A percentile compares a stretch with the other conserved stretches of the same genome.
These are phyloP conservation scores for Limulus polyphemus DNA, from an alignment of 2,888 invertebrate species.

Conservation along the genomic window DNA sequence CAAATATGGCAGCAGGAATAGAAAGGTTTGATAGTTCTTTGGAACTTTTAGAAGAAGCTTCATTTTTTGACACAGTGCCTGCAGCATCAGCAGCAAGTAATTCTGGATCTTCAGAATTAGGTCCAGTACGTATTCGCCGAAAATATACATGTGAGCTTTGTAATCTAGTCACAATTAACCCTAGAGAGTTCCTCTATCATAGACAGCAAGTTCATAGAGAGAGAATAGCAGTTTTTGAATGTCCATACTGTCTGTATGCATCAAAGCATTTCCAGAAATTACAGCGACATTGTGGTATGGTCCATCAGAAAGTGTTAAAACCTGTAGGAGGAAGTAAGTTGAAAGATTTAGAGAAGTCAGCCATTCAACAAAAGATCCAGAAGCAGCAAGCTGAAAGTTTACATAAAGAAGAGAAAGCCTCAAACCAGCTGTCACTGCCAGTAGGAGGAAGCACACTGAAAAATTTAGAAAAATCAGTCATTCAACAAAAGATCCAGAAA, in stretches of 20 bases:
- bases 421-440: constrained; percentile 30
- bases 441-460: no score
- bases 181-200: constrained; percentile 66
- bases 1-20: neutral
- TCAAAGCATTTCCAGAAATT: constrained; percentile 77
- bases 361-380: no score
- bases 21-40: no score
- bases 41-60: no score
- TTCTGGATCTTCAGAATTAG: neutral
- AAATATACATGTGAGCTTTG: constrained; percentile 67
- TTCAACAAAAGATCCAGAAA: no score
- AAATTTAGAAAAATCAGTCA: no score
- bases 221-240: constrained; percentile 64
- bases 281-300: constrained; percentile 67
- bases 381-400: constrained; percentile 31
- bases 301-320: constrained; percentile 34
- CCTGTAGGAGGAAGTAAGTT: neutral
- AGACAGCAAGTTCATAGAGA: constrained; percentile 66
- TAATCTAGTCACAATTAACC: constrained; percentile 68
- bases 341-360: no score
- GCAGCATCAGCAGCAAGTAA: neutral
- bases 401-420: constrained; percentile 33
- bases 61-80: neutral
- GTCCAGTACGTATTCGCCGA: constrained; percentile 36
- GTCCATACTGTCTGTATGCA: constrained; percentile 73